Conservation (phyloP, 2,797 vertebrate species). For the Uromys caudimaculatus region DNA sequence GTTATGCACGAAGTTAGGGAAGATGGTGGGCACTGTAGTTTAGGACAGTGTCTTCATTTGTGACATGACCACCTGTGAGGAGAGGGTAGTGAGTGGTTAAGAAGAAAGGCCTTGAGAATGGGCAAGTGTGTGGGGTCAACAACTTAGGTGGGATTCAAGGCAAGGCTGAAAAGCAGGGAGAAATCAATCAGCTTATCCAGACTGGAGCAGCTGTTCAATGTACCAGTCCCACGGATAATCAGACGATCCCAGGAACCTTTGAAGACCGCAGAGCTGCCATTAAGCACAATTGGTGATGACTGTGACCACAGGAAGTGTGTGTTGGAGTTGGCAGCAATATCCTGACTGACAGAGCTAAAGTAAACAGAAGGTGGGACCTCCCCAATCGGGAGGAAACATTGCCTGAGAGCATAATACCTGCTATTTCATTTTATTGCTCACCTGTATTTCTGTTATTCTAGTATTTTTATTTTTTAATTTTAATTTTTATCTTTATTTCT, state of each 20-base stretch:
- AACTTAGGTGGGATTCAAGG: background rate
- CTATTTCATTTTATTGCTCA: background rate
- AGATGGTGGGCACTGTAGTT: background rate
- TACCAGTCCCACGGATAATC: no score
- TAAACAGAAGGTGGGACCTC: background rate
- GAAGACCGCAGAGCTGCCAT: background rate
- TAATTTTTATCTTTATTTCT: background rate
- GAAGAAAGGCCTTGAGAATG: background rate
- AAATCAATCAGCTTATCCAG: background rate
- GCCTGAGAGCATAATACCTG: background rate
- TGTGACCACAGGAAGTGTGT: background rate
- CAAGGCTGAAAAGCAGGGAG: background rate
- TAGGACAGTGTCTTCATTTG: background rate
- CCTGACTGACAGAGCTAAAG: background rate
- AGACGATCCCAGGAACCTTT: background rate
- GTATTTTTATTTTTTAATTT: background rate
- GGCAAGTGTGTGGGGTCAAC: background rate
- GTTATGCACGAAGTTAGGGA: background rate
- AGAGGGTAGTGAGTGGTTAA: background rate
- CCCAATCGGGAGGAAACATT: no score
- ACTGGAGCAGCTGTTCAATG: background rate
- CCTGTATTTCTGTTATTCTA: background rate
- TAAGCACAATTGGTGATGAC: background rate
- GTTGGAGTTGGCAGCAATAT: background rate
- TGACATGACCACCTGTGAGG: background rate